A percentile compares a stretch with the other conserved stretches of the same genome.
phyloP scores from a whole-genome alignment of 2,888 invertebrate genomes.

The Luperina testacea region DNA sequence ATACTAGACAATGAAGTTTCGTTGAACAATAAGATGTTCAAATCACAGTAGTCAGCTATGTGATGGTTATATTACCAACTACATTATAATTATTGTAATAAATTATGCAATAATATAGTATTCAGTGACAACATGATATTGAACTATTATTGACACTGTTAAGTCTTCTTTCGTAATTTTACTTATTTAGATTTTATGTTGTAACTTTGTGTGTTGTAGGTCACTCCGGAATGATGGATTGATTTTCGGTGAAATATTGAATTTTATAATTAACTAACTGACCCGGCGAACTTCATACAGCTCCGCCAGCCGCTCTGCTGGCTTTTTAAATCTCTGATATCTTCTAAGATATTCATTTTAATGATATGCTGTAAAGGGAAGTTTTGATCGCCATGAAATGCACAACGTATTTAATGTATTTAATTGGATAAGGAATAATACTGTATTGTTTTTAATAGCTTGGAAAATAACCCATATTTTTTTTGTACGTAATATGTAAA shows the following conservation, averaged over 20 bases:
- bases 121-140: constrained; percentile 2
- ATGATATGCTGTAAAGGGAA: too few relatives aligned
- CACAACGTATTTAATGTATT: too few relatives aligned
- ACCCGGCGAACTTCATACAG: too few relatives aligned
- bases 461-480: too few relatives aligned
- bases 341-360: too few relatives aligned
- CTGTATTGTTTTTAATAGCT: too few relatives aligned
- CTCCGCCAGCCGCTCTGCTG: too few relatives aligned
- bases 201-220: not conserved
- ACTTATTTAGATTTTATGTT: not conserved
- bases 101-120: not conserved
- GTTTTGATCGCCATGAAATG: too few relatives aligned
- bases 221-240: constrained; percentile 11
- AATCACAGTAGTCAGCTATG: not conserved
- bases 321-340: too few relatives aligned
- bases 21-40: not conserved
- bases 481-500: too few relatives aligned
- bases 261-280: not conserved
- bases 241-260: not conserved
- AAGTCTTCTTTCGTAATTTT: not conserved
- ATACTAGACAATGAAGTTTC: not conserved
- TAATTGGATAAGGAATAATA: too few relatives aligned
- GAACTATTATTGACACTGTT: constrained; percentile 15
- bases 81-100: not conserved
- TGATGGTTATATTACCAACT: not conserved